Percentiles rank a stretch among this genome's conserved stretches.
phyloP scores from a whole-genome alignment of 2,113 vertebrate genomes.

The Elachura formosa region DNA sequence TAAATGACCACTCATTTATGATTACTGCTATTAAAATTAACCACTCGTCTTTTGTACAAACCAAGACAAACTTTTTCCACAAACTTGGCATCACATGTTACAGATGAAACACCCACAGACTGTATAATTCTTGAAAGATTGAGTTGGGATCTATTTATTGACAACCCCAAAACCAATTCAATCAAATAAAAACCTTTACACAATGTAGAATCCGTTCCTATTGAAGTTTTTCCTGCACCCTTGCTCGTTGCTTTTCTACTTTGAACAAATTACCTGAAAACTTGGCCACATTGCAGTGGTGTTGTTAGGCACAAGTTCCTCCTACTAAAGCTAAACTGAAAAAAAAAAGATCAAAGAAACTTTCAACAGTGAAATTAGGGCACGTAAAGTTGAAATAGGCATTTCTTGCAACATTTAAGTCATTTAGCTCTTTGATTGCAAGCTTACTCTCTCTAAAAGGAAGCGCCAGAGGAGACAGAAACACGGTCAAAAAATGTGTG shows the following conservation, averaged over 20 bases:
- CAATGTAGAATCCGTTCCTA: background rate
- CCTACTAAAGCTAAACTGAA: background rate
- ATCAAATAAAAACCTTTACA: background rate
- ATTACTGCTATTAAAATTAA: background rate
- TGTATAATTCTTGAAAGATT: background rate
- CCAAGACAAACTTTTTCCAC: background rate
- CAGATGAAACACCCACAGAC: background rate
- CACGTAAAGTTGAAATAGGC: background rate
- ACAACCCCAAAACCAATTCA: background rate
- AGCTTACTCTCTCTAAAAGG: constrained; percentile 9
- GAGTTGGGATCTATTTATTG: background rate
- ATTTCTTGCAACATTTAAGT: constrained; percentile 27
- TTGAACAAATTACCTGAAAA: constrained; percentile 22
- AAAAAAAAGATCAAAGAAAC: constrained; percentile 43
- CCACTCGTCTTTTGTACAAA: background rate
- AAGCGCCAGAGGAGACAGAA: background rate
- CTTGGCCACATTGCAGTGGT: background rate
- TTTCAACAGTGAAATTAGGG: constrained; percentile 34
- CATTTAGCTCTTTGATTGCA: constrained; percentile 17
- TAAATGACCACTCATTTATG: background rate
- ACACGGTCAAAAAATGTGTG: background rate
- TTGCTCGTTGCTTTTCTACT: constrained; percentile 5
- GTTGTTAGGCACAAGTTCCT: constrained; percentile 24
- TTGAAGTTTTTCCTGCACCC: background rate
- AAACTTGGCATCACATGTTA: background rate